phyloP scores from a whole-genome alignment of 1,140 invertebrate genomes.

The Trichoplusia ni region DNA sequence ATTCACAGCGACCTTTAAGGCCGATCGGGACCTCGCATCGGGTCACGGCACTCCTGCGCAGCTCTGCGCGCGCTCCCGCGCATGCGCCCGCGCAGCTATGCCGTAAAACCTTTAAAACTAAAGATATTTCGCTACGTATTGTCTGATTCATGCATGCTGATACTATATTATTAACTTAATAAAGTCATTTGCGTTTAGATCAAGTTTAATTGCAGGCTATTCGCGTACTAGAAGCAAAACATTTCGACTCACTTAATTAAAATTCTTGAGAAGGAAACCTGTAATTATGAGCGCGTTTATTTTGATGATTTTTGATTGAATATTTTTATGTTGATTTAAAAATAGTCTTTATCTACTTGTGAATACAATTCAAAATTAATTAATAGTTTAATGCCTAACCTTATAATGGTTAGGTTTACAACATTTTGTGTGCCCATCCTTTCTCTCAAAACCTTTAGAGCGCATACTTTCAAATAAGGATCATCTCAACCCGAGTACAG shows the following conservation, averaged over 20 bases:
- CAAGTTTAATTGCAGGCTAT: not conserved
- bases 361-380: no score
- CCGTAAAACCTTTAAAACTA: not conserved
- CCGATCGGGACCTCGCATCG: conserved; percentile 40
- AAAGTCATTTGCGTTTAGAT: not conserved
- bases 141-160: conserved; percentile 1
- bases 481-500: conserved; percentile 27
- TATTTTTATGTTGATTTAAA: no score
- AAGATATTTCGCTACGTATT: not conserved
- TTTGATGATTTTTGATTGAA: not conserved
- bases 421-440: no score
- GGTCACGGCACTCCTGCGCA: conserved; percentile 43
- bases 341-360: no score
- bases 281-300: no score
- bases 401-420: no score
- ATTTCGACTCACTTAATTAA: no score
- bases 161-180: conserved; percentile 9
- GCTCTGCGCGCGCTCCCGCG: not conserved
- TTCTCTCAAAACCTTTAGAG: conserved; percentile 7
- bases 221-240: no score
- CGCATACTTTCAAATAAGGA: conserved; percentile 25
- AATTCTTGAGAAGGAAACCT: no score
- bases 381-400: no score
- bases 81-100: conserved; percentile 17
- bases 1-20: conserved; percentile 49